Evolutionary conservation across 2,797 vertebrate species (phyloP), one percentile per base, ranked within the genome.

Genomic region (Hoplostethus mediterraneus): DNA sequence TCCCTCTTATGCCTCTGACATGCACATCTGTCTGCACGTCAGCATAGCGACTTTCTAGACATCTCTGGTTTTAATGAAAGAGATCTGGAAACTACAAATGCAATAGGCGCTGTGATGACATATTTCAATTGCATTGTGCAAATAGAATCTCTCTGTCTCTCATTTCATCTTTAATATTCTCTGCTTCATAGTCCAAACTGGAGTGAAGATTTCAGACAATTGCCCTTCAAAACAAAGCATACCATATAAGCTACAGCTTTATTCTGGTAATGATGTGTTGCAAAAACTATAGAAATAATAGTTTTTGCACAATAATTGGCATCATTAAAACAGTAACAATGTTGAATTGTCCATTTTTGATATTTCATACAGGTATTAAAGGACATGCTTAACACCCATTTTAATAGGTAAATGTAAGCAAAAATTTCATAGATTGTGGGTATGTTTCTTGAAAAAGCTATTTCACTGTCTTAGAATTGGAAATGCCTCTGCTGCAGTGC

Each of bases 11-110:
- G 90, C 82, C 63, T 88, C 80, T 91, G 94, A 93, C 93, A 91
- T 67, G 82, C 88, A 93, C 87, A 89, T 92, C 91, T 93, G 92
- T 92, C 91, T 92, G 86, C 83, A 85, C 77, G 87, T 93, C 93
- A 93, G 87, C 87, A 67, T 71, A 9, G 87, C 87, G 89, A 84
- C 86, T 91, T 91, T 78, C 76, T 58, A 76, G 84, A 92, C 88
- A 63, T 89, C 87, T 90, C 66, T 70, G 77, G 72, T 86, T 87
- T 89, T 91, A 90, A 94, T 92, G 88, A 94, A 92, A 90, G 86
- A 86, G 79, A 92, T 91, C 65, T 84, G 75, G 71, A 67, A 56
- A 65, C 79, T 82, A 87, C 86, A 89, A 74, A 80, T 82, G 85
- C 81, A 75, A 65, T 66, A 65, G 76, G 69, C 81, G 78, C 85